Evolutionary conservation across 1,140 invertebrate species (phyloP), one percentile per base, ranked within the genome.

Genomic region (Aporrectodea caliginosa): DNA sequence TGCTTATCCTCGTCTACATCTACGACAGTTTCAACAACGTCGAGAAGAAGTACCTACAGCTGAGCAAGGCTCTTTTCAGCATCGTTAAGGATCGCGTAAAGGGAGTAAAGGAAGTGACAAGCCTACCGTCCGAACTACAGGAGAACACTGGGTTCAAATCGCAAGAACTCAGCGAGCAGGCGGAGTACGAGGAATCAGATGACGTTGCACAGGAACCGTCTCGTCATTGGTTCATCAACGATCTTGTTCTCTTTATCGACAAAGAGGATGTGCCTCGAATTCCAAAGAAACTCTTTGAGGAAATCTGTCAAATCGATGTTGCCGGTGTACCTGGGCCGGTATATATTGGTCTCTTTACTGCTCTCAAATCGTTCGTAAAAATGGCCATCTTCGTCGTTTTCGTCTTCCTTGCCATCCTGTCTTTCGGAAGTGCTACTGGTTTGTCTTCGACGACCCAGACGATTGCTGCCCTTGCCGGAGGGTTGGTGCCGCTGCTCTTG

Each of bases 371-470:
- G 78, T 88, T 88, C 79, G 82, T 86, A 32, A 85, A 85, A 16
- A 88, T 87, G 74, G 85, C 86, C 6, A 80, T 85, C 12, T 88
- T 88, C 79, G 78, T 88, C 0, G 84, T 85, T 75, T 87, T 88
- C 81, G 86, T 88, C 14, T 86, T 87, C 83, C 84, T 88, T 33
- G 86, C 87, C 33, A 86, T 88, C 14, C 84, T 87, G 84, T 85
- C 87, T 1, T 88, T 88, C 81, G 87, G 87, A 35, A 86, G 84
- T 74, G 84, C 86, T 0, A 83, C 83, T 71, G 82, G 84, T 77
- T 84, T 88, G 75, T 87, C 86, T 1, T 85, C 85, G 22, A 87
- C 87, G 33, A 88, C 87, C 83, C 86, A 87, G 77, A 88, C 84
- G 1, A 43, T 87, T 27, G 87, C 87, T 16, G 86, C 87, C 0